Evolutionary conservation across 2,888 invertebrate species (phyloP).

Genomic region (Drosophila parthenogenetica): DNA sequence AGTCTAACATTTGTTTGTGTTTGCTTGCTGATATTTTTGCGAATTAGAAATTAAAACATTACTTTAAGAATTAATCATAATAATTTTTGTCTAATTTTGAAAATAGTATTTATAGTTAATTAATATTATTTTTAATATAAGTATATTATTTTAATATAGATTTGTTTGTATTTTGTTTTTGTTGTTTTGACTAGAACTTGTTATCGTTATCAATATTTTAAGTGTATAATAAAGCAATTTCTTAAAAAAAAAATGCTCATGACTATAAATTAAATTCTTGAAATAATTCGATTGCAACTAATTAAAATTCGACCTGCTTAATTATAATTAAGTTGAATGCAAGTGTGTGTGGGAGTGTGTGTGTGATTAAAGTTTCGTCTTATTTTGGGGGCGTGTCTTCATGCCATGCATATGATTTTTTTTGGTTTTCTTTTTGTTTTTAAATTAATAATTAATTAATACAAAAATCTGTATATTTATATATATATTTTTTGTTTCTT

Average conservation of each 20-base stretch:
- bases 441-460: constrained; percentile 54
- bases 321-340: neutral
- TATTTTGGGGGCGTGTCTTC: constrained; percentile 21
- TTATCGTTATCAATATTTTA: constrained; percentile 46
- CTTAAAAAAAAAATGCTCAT: constrained; percentile 33
- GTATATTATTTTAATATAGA: constrained; percentile 46
- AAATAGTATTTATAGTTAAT: constrained; percentile 60
- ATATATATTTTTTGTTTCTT: constrained; percentile 15
- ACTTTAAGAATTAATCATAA: constrained; percentile 63
- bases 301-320: constrained; percentile 19
- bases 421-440: constrained; percentile 18
- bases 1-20: constrained; percentile 60
- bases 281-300: constrained; percentile 49
- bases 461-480: constrained; percentile 49
- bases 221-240: constrained; percentile 40
- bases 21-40: constrained; percentile 59
- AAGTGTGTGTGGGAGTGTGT: constrained; percentile 16
- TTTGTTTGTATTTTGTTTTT: constrained; percentile 4
- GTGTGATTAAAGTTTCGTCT: constrained; percentile 19
- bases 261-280: constrained; percentile 17
- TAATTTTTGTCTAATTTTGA: constrained; percentile 78
- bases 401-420: constrained; percentile 70
- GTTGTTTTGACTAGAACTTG: constrained; percentile 74
- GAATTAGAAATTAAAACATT: constrained; percentile 69
- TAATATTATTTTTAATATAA: constrained; percentile 43